Percentiles rank a stretch among this genome's conserved stretches.
phyloP scores from a whole-genome alignment of 2,888 invertebrate species.

The Nemotelus pantherinus region DNA sequence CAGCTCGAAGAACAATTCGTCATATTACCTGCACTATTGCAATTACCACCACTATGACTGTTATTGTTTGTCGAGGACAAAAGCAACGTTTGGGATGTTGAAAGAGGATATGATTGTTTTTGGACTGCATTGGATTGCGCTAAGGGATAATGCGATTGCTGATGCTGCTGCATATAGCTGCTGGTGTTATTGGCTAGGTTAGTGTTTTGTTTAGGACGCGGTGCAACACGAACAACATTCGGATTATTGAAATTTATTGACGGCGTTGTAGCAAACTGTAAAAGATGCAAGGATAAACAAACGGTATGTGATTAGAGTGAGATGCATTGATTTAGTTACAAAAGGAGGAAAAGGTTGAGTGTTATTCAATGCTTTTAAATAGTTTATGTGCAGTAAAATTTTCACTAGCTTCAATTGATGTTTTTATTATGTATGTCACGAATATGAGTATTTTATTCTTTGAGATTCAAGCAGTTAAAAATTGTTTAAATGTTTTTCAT shows the following conservation, averaged over 20 bases:
- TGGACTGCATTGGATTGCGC: conserved; percentile 41
- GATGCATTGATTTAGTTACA: background rate
- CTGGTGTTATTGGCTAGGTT: conserved; percentile 50
- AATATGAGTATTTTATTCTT: too few relatives aligned
- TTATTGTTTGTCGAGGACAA: conserved; percentile 54
- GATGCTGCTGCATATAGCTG: conserved; percentile 45
- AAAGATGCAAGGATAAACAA: conserved; percentile 2
- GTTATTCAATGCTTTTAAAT: too few relatives aligned
- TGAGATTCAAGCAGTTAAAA: too few relatives aligned
- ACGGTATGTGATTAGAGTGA: background rate
- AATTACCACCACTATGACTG: conserved; percentile 53
- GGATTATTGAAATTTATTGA: conserved; percentile 70
- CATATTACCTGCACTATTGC: conserved; percentile 15
- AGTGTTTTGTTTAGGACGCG: conserved; percentile 62
- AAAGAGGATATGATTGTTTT: conserved; percentile 42
- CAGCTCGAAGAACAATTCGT: conserved; percentile 2
- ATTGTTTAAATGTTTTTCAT: too few relatives aligned
- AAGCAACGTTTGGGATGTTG: conserved; percentile 47
- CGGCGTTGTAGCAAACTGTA: conserved; percentile 62
- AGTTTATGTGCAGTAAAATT: background rate
- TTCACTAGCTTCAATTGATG: background rate
- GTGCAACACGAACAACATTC: conserved; percentile 66
- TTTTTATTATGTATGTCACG: too few relatives aligned
- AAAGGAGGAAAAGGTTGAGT: too few relatives aligned
- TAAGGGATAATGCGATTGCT: conserved; percentile 42